Base-by-base conservation (phyloP, 37 sponge, comb jelly and placozoan genomes). In the Ianthella basta region DNA sequence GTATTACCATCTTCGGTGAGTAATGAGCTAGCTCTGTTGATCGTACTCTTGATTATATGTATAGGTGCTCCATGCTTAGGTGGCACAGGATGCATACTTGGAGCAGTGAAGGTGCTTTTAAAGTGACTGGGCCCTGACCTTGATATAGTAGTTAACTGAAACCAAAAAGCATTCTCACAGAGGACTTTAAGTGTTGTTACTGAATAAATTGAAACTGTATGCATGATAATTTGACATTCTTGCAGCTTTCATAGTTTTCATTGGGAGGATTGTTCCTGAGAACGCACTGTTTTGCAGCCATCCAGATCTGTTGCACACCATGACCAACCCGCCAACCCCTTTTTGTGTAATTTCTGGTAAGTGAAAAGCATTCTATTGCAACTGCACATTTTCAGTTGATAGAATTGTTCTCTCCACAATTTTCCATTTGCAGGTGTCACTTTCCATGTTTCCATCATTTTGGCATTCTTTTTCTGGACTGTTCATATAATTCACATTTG, bases 401-500 rank as follows among this genome's bases (percentile, higher is more conserved):
- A 69, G 10, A 34, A 5, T 69, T 18, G n/a, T 61, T 61, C 4
- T 61, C 27, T 27, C 63, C 63, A 23, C 25, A 4, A 32, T 69
- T 61, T 13, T 69, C 1, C 70, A 30, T 29, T 18, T 30, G 33
- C 70, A 69, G 70, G 70, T n/a, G 29, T 69, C 35, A n/a, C 34
- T 10, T 69, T 69, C 6, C 70, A 69, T 18, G 12, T 69, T 6
- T 35, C 34, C 34, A 69, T 69, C 34, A 18, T 69, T 30, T 13
- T 69, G 70, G 18, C 34, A 29, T 69, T 69, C 33, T 5, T 6
- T 34, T 69, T 69, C 6, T 69, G 70, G 70, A 32, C 34, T n/a
- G 32, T 32, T 1, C 70, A 69, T 33, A 69, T 69, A 30, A 29
- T 69, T 32, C 70, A 69, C 70, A 69, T 69, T 34, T 69, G 70